A percentile compares a stretch with the other conserved stretches of the same genome.
Evolutionary conservation across 2,888 invertebrate genomes (phyloP).

Genomic region (Drosophila melanosoma): DNA sequence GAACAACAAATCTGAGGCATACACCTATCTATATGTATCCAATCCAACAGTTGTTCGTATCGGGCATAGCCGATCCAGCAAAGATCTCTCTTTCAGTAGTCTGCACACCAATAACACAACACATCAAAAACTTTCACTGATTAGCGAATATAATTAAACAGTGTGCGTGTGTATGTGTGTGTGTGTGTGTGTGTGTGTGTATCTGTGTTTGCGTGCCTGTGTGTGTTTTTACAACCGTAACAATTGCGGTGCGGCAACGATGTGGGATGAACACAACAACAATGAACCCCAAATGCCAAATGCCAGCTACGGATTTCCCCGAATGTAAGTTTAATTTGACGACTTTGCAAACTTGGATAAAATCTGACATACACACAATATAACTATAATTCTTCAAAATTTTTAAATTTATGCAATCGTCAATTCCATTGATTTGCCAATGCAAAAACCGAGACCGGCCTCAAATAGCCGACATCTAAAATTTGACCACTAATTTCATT

Average conservation of each 20-base stretch:
- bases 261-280: constrained; percentile 2
- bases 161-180: background rate
- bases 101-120: constrained; percentile 23
- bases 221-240: background rate
- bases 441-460: background rate
- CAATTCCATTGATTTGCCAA: background rate
- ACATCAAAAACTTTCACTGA: constrained; percentile 41
- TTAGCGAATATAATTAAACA: constrained; percentile 5
- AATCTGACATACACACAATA: background rate
- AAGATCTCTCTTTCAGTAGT: constrained; percentile 19
- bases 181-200: background rate
- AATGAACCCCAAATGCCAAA: background rate
- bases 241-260: constrained; percentile 1
- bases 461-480: background rate
- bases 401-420: background rate
- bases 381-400: background rate
- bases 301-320: background rate
- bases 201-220: background rate
- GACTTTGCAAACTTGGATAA: background rate
- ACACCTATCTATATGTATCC: background rate
- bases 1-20: background rate
- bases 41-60: background rate
- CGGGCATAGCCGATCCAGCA: constrained; percentile 32
- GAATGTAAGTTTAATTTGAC: background rate
- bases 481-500: background rate